phyloP scores from a whole-genome alignment of 2,888 invertebrate genomes.

The Drosophila limbata region DNA sequence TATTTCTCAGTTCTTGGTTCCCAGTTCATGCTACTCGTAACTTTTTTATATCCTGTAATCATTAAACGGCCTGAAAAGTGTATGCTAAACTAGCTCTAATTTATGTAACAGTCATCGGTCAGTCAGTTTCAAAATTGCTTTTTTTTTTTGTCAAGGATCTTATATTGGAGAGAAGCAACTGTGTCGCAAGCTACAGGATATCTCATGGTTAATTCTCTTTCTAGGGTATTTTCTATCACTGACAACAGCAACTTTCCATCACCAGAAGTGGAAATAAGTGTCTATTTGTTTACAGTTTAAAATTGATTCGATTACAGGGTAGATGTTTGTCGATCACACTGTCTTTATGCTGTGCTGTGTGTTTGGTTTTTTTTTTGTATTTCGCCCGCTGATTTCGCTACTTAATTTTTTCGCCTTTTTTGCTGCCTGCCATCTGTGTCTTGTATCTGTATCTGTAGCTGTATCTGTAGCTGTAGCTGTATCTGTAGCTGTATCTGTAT shows the following conservation, averaged over 20 bases:
- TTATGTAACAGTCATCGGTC: background rate
- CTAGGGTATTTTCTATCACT: too few relatives aligned
- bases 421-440: conserved; percentile 30
- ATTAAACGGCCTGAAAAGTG: background rate
- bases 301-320: conserved; percentile 4
- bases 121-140: background rate
- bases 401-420: conserved; percentile 71
- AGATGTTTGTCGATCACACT: background rate
- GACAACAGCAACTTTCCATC: too few relatives aligned
- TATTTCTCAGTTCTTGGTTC: conserved; percentile 9
- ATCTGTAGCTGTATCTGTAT: conserved; percentile 22
- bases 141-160: background rate
- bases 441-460: conserved; percentile 43
- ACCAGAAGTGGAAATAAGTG: too few relatives aligned
- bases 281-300: too few relatives aligned
- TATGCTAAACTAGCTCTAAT: background rate
- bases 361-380: conserved; percentile 30
- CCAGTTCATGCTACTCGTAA: conserved; percentile 21
- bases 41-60: conserved; percentile 32
- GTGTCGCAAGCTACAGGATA: too few relatives aligned
- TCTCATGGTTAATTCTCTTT: too few relatives aligned
- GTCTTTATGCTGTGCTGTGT: conserved; percentile 6
- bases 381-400: conserved; percentile 78
- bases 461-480: conserved; percentile 38
- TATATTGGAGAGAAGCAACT: background rate